A percentile compares a stretch with the other conserved stretches of the same genome.
These are phyloP conservation scores for Darevskia nairensis DNA, from an alignment of 2,797 vertebrate species.

Conservation along the genomic window DNA sequence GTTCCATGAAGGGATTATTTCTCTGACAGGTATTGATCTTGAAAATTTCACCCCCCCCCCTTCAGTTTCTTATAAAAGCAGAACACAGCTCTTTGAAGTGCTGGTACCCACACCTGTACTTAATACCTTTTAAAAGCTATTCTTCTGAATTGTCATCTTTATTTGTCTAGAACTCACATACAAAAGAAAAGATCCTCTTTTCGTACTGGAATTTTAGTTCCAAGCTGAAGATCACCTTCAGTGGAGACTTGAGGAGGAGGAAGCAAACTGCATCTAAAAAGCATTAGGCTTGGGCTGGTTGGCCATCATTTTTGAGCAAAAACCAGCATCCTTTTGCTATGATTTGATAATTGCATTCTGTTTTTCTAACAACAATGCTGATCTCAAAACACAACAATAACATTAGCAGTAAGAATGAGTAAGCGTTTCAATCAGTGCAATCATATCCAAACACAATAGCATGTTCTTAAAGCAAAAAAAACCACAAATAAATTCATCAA, in stretches of 20 bases:
- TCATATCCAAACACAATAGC: not conserved
- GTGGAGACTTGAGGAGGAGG: not conserved
- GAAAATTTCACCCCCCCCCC: not conserved
- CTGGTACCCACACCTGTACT: not conserved
- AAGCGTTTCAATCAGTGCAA: too few species aligned
- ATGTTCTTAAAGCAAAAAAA: not conserved
- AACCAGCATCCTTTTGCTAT: not conserved
- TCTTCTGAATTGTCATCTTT: not conserved
- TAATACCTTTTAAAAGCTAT: not conserved
- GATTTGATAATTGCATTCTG: too few species aligned
- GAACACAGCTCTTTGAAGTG: not conserved
- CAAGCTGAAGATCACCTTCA: not conserved
- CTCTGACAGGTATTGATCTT: not conserved
- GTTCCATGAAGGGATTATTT: not conserved
- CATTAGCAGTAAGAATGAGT: too few species aligned
- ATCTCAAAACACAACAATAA: too few species aligned
- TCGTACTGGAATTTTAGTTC: not conserved
- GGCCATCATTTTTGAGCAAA: not conserved
- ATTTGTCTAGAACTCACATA: not conserved
- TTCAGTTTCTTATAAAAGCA: slow-evolving; percentile 3
- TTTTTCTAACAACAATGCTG: too few species aligned
- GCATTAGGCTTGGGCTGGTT: not conserved
- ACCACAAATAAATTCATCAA: too few species aligned
- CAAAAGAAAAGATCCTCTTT: not conserved
- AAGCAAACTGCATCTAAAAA: not conserved